A percentile compares a stretch with the other conserved stretches of the same genome.
Evolutionary conservation across 2,888 invertebrate genomes (phyloP).

Genomic region (Saturnia japonica): DNA sequence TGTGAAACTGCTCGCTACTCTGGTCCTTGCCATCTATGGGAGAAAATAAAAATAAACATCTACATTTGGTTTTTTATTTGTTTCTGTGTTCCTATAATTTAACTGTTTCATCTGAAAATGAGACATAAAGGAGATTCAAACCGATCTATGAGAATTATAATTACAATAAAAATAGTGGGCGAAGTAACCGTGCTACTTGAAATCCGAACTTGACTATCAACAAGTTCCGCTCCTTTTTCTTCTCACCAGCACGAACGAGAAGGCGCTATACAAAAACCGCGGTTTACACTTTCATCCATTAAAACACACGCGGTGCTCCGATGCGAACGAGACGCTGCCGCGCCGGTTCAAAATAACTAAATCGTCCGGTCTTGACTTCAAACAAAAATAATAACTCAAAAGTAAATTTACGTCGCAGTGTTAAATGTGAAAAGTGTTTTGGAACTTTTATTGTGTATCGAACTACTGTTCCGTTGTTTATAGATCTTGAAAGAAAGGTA

Average conservation of each 20-base stretch:
- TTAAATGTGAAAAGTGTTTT: slow-evolving; percentile 50
- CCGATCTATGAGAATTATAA: slow-evolving; percentile 51
- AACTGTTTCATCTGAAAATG: not conserved
- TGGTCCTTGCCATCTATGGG: slow-evolving; percentile 77
- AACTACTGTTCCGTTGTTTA: slow-evolving; percentile 21
- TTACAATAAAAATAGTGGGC: slow-evolving; percentile 72
- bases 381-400: slow-evolving; percentile 62
- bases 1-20: slow-evolving; percentile 78
- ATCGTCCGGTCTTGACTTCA: slow-evolving; percentile 58
- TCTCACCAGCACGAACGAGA: slow-evolving; percentile 58
- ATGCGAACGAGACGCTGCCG: slow-evolving; percentile 71
- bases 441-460: slow-evolving; percentile 25
- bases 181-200: slow-evolving; percentile 66
- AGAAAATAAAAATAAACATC: slow-evolving; percentile 76
- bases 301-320: slow-evolving; percentile 78
- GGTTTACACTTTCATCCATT: slow-evolving; percentile 80
- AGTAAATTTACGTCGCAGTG: slow-evolving; percentile 50
- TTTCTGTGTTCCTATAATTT: slow-evolving; percentile 28
- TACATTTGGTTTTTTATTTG: slow-evolving; percentile 52
- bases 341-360: slow-evolving; percentile 70
- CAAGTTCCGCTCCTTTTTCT: slow-evolving; percentile 56
- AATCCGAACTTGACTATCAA: slow-evolving; percentile 58
- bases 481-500: slow-evolving; percentile 32
- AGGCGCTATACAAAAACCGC: slow-evolving; percentile 78
- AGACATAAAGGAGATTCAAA: not conserved